phyloP scores from a whole-genome alignment of 2,113 vertebrate species.

The Desmodus rotundus region DNA sequence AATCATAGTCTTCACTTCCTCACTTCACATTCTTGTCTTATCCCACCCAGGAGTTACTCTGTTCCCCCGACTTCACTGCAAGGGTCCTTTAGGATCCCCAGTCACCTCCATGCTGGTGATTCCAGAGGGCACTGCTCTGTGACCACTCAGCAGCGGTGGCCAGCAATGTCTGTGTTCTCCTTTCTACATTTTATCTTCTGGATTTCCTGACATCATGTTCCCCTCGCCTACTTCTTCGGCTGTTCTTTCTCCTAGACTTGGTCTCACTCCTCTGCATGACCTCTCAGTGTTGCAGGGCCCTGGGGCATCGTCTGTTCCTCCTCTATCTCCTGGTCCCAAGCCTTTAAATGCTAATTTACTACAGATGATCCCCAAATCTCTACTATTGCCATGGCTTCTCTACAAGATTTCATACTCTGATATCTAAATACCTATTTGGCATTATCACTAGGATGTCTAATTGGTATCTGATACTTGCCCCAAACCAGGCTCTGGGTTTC shows the following conservation, averaged over 20 bases:
- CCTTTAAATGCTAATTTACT: background rate
- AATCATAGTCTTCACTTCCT: background rate
- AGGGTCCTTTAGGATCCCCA: background rate
- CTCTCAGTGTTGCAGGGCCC: background rate
- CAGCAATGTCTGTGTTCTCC: background rate
- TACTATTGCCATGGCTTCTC: background rate
- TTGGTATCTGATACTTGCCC: background rate
- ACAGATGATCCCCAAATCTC: background rate
- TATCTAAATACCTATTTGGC: background rate
- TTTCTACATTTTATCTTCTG: background rate
- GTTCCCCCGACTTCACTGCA: background rate
- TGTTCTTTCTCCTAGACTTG: background rate
- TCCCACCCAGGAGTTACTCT: background rate
- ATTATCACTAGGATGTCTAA: background rate
- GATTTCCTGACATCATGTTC: background rate
- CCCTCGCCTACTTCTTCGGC: background rate
- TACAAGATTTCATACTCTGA: background rate
- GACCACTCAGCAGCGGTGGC: background rate
- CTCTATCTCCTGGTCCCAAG: background rate
- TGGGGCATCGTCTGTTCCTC: background rate
- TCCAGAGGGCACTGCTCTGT: background rate
- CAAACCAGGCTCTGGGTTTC: background rate
- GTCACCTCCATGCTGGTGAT: background rate
- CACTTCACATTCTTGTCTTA: background rate
- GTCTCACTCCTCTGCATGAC: background rate